phyloP scores from a whole-genome alignment of 2,113 vertebrate species.

The Dolichotis patagonum region DNA sequence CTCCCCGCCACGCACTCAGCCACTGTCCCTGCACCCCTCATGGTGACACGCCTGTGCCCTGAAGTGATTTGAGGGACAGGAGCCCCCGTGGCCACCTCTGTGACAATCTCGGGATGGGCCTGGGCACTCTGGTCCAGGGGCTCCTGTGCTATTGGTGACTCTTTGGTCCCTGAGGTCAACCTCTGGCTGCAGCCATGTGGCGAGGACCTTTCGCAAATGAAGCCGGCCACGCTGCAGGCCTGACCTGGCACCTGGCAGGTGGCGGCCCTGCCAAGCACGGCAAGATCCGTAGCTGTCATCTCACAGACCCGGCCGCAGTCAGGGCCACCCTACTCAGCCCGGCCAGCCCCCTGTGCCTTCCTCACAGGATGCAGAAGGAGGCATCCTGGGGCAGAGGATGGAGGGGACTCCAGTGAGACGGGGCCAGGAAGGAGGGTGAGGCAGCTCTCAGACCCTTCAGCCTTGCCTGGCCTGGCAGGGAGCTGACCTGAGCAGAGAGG shows the following conservation, averaged over 20 bases:
- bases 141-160: too few relatives aligned
- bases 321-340: rapidly evolving
- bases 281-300: rapidly evolving
- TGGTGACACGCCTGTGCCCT: rapidly evolving
- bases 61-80: not conserved
- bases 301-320: not conserved
- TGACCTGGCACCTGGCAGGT: rapidly evolving
- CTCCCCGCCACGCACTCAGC: rapidly evolving
- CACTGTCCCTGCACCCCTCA: rapidly evolving
- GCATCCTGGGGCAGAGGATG: not conserved
- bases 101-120: not conserved
- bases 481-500: not conserved
- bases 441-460: not conserved
- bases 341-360: too few relatives aligned
- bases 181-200: rapidly evolving
- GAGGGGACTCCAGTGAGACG: too few relatives aligned
- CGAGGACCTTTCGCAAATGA: not conserved
- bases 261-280: rapidly evolving
- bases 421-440: not conserved
- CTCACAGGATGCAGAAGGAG: rapidly evolving
- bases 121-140: rapidly evolving
- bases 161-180: not conserved
- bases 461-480: not conserved
- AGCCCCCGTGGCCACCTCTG: rapidly evolving
- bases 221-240: rapidly evolving